Evolutionary conservation across 37 sponge, comb jelly and placozoan species (phyloP).

Genomic region (Chondrilla cf. caribensis): DNA sequence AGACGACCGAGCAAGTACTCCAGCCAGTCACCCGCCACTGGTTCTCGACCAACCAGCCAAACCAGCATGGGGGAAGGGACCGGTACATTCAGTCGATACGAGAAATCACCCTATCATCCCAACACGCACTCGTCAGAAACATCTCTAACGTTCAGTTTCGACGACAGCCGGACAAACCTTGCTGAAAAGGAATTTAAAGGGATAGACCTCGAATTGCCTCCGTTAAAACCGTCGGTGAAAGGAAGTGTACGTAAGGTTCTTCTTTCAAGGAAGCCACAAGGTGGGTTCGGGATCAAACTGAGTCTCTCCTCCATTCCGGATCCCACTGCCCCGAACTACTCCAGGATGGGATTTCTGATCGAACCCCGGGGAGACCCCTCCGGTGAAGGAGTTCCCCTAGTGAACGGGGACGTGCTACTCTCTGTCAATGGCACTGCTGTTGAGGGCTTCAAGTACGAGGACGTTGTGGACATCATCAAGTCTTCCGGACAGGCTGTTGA

Average conservation of each 20-base stretch:
- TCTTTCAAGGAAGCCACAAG: constrained; percentile 43
- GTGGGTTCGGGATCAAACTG: constrained; percentile 82
- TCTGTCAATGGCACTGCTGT: constrained; percentile 89
- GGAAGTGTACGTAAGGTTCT: constrained; percentile 42
- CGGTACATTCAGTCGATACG: not conserved
- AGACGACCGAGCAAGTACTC: not conserved
- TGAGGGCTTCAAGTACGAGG: constrained; percentile 69
- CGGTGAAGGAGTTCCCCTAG: constrained; percentile 52
- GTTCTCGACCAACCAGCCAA: not conserved
- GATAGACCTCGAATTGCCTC: constrained; percentile 53
- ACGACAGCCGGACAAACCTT: not conserved
- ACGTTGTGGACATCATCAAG: constrained; percentile 88
- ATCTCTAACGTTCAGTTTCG: not conserved
- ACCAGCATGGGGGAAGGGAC: not conserved
- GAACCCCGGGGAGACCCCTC: constrained; percentile 56
- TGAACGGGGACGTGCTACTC: constrained; percentile 86
- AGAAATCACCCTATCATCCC: not conserved
- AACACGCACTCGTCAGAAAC: not conserved
- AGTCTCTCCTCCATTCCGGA: constrained; percentile 67
- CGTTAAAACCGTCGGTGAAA: constrained; percentile 33
- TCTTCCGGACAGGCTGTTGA: constrained; percentile 54
- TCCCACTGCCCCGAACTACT: constrained; percentile 59
- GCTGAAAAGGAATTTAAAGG: constrained; percentile 41
- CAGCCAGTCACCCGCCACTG: not conserved
- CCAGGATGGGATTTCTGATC: constrained; percentile 66